Conservation (phyloP, 2,888 invertebrate species). For the Plemyria rubiginata region DNA sequence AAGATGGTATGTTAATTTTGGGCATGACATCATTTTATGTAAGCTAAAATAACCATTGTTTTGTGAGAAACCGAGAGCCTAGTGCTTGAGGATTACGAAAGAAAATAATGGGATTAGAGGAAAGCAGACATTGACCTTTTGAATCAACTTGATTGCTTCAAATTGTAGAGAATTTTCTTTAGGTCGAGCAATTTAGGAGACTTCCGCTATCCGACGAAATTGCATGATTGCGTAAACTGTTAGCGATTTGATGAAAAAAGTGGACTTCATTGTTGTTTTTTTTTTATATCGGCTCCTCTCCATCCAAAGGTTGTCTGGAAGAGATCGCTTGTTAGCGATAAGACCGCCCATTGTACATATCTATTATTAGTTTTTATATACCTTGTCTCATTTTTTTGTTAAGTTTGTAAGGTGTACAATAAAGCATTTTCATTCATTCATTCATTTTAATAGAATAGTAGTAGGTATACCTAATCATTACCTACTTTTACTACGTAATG, state of each 20-base stretch:
- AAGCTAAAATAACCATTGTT: conserved; percentile 39
- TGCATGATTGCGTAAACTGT: neutral
- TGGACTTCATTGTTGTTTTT: too few species aligned
- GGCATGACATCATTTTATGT: conserved; percentile 42
- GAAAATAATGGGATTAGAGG: conserved; percentile 33
- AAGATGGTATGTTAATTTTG: conserved; percentile 38
- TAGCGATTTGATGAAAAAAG: neutral
- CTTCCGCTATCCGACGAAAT: conserved; percentile 6
- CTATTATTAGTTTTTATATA: too few species aligned
- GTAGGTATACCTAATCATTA: neutral
- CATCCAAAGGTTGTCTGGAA: too few species aligned
- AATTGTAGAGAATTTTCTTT: conserved; percentile 5
- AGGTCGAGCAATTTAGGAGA: neutral
- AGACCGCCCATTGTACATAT: too few species aligned
- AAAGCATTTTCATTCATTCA: too few species aligned
- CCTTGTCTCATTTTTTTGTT: too few species aligned
- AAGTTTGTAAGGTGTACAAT: too few species aligned
- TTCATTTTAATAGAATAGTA: neutral
- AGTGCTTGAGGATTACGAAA: conserved; percentile 34
- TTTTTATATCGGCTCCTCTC: too few species aligned
- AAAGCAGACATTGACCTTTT: conserved; percentile 37
- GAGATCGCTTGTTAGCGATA: too few species aligned
- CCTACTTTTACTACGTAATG: neutral
- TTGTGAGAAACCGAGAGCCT: conserved; percentile 19
- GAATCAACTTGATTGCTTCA: conserved; percentile 20